Evolutionary conservation across 2,113 vertebrate species (phyloP).

Genomic region (Gracilinanus agilis): DNA sequence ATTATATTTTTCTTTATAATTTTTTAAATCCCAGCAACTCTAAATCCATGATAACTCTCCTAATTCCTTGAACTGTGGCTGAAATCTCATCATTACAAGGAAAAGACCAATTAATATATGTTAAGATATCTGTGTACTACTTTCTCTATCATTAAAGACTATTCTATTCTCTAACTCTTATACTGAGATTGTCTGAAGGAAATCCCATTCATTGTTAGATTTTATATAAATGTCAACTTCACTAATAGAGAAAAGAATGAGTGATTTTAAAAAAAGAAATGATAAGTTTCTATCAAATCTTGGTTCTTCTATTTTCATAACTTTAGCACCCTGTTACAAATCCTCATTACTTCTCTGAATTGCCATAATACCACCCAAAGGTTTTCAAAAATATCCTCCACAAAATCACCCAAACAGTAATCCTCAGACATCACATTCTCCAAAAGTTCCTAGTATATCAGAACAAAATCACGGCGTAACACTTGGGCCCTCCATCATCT

Average conservation of each 20-base stretch:
- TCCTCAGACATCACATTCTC: not conserved
- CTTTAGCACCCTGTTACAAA: not conserved
- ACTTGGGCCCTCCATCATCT: not conserved
- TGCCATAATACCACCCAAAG: not conserved
- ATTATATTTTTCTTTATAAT: not conserved
- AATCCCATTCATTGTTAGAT: slow-evolving; percentile 1
- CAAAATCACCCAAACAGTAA: not conserved
- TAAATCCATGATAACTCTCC: not conserved
- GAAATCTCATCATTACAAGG: not conserved
- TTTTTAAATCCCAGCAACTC: not conserved
- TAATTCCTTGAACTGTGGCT: not conserved
- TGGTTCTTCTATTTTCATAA: not conserved
- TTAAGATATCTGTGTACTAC: not conserved
- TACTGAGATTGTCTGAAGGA: not conserved
- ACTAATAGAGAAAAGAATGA: not conserved
- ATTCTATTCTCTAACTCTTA: not conserved
- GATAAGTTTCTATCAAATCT: not conserved
- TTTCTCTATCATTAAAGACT: slow-evolving; percentile 10
- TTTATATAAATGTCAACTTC: not conserved
- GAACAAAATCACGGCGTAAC: not conserved
- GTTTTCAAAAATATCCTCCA: not conserved
- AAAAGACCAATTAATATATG: not conserved
- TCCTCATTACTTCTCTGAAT: not conserved
- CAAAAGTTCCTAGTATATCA: not conserved
- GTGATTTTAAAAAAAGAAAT: not conserved